Conservation (phyloP, 2,113 vertebrate species). For the Chaetura pelagica region DNA sequence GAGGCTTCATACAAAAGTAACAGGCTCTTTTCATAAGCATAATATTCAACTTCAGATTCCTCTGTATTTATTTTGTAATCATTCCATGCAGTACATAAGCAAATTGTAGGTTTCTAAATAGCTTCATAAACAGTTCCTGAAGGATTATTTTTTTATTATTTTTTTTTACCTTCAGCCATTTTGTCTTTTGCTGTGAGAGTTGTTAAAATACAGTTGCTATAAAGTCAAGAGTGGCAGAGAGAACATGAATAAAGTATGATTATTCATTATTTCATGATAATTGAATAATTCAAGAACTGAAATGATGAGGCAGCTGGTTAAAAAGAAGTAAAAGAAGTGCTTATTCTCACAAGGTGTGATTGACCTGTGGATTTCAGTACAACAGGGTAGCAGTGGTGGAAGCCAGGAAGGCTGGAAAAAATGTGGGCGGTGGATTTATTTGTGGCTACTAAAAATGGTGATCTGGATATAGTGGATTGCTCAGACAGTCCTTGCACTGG, state of each 20-base stretch:
- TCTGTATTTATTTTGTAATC: not conserved
- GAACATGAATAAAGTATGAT: not conserved
- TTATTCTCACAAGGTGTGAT: not conserved
- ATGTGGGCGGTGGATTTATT: not conserved
- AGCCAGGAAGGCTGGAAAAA: not conserved
- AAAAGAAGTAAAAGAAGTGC: not conserved
- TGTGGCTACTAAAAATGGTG: not conserved
- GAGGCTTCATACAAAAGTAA: fast-evolving
- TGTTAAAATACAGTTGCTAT: not conserved
- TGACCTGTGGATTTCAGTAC: fast-evolving
- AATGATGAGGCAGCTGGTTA: not conserved
- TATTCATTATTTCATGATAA: not conserved
- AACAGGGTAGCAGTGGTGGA: fast-evolving
- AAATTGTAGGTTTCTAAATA: not conserved
- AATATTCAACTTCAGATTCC: not conserved
- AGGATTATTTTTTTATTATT: not conserved
- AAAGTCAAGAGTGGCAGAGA: not conserved
- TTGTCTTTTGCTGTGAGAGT: not conserved
- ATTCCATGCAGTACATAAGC: fast-evolving
- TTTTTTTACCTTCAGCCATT: not conserved
- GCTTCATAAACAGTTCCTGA: not conserved
- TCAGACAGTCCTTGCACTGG: not conserved
- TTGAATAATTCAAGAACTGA: not conserved
- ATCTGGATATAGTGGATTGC: not conserved
- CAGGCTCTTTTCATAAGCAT: not conserved